Evolutionary conservation across 2,888 invertebrate genomes (phyloP).

Genomic region (Oithona nana): DNA sequence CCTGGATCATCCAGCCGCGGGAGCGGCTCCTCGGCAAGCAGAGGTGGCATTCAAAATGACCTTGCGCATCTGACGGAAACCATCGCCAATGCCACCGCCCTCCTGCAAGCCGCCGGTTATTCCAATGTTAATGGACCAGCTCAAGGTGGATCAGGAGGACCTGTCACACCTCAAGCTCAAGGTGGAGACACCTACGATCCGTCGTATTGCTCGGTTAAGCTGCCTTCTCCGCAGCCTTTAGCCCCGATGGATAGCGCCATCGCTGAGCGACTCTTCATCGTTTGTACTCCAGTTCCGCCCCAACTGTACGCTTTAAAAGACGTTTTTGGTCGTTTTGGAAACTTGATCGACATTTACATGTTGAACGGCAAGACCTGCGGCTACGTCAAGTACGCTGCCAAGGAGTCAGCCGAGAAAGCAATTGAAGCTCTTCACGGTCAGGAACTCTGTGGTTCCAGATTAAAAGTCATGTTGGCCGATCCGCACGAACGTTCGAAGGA

Average conservation of each 20-base stretch:
- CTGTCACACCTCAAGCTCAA: slow-evolving; percentile 14
- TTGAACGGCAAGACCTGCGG: slow-evolving; percentile 76
- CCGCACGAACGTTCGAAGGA: slow-evolving; percentile 24
- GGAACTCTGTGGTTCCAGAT: slow-evolving; percentile 61
- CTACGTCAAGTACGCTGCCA: slow-evolving; percentile 64
- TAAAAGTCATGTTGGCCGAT: slow-evolving; percentile 76
- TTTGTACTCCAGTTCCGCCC: slow-evolving; percentile 43
- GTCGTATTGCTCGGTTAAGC: slow-evolving; percentile 38
- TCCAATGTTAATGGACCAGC: slow-evolving; percentile 20
- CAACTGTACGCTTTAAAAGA: slow-evolving; percentile 59
- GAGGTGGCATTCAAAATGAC: slow-evolving; percentile 29
- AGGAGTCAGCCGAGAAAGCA: slow-evolving; percentile 52
- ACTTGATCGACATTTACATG: slow-evolving; percentile 72
- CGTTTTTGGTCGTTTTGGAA: slow-evolving; percentile 73
- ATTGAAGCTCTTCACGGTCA: slow-evolving; percentile 59
- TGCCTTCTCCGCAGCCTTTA: slow-evolving; percentile 45
- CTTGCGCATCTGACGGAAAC: slow-evolving; percentile 49
- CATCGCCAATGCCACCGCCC: slow-evolving; percentile 52
- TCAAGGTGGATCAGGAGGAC: slow-evolving; percentile 18
- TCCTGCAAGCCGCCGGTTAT: slow-evolving; percentile 36
- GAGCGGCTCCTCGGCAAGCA: neutral
- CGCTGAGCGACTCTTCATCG: slow-evolving; percentile 34
- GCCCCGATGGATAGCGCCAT: slow-evolving; percentile 30
- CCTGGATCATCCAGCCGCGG: neutral
- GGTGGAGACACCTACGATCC: slow-evolving; percentile 27